Evolutionary conservation across 2,113 vertebrate genomes (phyloP).

Genomic region (Sebastes schlegelii): DNA sequence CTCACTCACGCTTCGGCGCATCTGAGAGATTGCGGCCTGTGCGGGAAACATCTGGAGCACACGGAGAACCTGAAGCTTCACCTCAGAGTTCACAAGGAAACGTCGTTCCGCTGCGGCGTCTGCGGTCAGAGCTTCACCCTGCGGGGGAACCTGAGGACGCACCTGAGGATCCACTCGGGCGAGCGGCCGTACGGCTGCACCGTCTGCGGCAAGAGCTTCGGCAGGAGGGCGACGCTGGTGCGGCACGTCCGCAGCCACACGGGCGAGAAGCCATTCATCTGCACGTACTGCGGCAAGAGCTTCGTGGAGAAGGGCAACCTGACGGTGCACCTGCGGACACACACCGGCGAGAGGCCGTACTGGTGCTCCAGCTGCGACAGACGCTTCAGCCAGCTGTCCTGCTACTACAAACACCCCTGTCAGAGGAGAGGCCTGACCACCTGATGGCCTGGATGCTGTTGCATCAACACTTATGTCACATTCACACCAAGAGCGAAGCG

Average conservation of each 20-base stretch:
- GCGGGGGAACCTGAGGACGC: slow-evolving; percentile 45
- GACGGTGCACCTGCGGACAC: slow-evolving; percentile 52
- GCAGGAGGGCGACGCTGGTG: slow-evolving; percentile 40
- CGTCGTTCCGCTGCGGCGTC: slow-evolving; percentile 39
- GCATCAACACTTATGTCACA: neutral
- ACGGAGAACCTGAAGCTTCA: neutral
- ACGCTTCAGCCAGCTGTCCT: slow-evolving; percentile 53
- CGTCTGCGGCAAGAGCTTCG: slow-evolving; percentile 51
- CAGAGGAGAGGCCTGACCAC: slow-evolving; percentile 10
- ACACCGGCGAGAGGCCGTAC: slow-evolving; percentile 57
- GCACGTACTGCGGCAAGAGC: slow-evolving; percentile 44
- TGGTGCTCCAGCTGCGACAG: slow-evolving; percentile 37
- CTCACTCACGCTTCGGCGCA: slow-evolving; percentile 11
- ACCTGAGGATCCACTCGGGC: slow-evolving; percentile 60
- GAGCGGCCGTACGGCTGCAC: slow-evolving; percentile 52
- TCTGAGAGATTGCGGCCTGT: slow-evolving; percentile 31
- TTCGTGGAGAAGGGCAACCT: slow-evolving; percentile 62
- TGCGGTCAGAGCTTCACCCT: slow-evolving; percentile 52
- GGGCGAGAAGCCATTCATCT: slow-evolving; percentile 57
- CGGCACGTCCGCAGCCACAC: slow-evolving; percentile 54
- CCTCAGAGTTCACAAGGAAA: slow-evolving; percentile 17
- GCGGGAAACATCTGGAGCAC: slow-evolving; percentile 27
- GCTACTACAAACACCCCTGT: slow-evolving; percentile 52
- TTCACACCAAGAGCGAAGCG: no score
- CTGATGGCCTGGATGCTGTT: neutral